Evolutionary conservation across 1,140 invertebrate species (phyloP), one percentile per base, ranked within the genome.

Genomic region (Eriocheir sinensis): DNA sequence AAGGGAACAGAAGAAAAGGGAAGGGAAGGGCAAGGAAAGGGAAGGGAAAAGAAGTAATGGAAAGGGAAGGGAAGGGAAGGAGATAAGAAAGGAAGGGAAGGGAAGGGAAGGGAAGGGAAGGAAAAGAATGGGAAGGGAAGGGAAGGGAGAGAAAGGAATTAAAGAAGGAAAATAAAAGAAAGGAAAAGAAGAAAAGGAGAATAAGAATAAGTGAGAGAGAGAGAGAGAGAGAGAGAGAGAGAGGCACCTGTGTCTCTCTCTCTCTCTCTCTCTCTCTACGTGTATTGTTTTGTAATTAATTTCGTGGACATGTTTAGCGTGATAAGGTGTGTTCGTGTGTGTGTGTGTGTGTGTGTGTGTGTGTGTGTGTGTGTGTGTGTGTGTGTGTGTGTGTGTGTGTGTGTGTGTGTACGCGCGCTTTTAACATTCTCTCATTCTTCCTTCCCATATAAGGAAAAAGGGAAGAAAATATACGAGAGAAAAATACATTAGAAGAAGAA

Each of bases 351-450:
- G 48, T 53, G 48, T 53, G 48, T 53, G 48, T 53, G 48, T 53
- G 48, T 53, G 48, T 53, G 48, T 53, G 48, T 53, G 48, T 53
- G 48, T 53, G 48, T 53, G 48, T 53, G 48, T 53, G 48, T 53
- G 48, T 53, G 48, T 53, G 48, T 53, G 48, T 53, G 48, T 53
- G 48, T 53, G 48, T 53, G 48, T 53, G 48, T 53, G 48, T 53
- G 48, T 53, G 48, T 53, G 48, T 53, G 48, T 53, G 48, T 53
- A n/a, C n/a, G n/a, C n/a, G n/a, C n/a, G n/a, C n/a, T n/a, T 72
- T 72, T 72, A 72, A 72, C 60, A n/a, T 72, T 72, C n/a, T 72
- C 60, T 72, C 60, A 72, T 72, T 72, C n/a, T n/a, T 72, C 60
- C n/a, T n/a, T 72, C 60, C 60, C n/a, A 21, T n/a, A n/a, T 21